Percentiles rank a stretch among this genome's conserved stretches.
phyloP scores from a whole-genome alignment of 2,797 vertebrate genomes.

The Podargus strigoides region DNA sequence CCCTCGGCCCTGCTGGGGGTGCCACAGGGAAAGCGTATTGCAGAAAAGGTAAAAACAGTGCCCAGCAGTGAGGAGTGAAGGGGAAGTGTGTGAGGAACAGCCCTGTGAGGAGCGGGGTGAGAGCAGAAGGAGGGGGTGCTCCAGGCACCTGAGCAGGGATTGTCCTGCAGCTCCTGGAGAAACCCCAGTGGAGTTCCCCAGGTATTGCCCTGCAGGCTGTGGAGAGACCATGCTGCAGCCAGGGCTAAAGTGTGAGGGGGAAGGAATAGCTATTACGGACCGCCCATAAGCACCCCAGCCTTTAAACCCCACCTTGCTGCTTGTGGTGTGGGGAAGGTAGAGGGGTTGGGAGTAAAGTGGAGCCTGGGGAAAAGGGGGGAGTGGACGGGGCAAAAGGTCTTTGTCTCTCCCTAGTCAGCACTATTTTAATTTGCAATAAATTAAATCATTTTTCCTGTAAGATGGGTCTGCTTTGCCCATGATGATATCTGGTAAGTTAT shows the following conservation, averaged over 20 bases:
- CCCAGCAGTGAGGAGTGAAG: not conserved
- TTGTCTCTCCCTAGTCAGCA: not conserved
- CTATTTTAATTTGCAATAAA: not conserved
- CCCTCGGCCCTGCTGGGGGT: rapidly evolving
- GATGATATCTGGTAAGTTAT: too few relatives aligned
- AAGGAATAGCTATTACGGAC: not conserved
- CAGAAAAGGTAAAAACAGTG: not conserved
- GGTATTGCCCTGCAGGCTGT: too few relatives aligned
- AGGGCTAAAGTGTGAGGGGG: not conserved
- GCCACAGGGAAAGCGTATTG: rapidly evolving
- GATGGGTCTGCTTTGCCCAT: not conserved
- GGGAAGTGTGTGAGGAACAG: not conserved
- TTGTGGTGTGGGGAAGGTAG: not conserved
- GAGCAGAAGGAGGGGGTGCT: not conserved
- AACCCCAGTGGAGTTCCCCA: too few relatives aligned
- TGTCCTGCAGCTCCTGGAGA: not conserved
- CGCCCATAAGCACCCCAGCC: too few relatives aligned
- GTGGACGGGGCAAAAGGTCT: not conserved
- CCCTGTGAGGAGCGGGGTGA: not conserved
- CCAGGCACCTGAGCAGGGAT: rapidly evolving
- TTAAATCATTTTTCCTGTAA: not conserved
- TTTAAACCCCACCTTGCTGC: too few relatives aligned
- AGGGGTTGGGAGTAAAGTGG: not conserved
- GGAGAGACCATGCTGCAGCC: rapidly evolving
- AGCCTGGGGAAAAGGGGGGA: not conserved